phyloP scores from a whole-genome alignment of 2,888 invertebrate species.

The Baccha elongata region DNA sequence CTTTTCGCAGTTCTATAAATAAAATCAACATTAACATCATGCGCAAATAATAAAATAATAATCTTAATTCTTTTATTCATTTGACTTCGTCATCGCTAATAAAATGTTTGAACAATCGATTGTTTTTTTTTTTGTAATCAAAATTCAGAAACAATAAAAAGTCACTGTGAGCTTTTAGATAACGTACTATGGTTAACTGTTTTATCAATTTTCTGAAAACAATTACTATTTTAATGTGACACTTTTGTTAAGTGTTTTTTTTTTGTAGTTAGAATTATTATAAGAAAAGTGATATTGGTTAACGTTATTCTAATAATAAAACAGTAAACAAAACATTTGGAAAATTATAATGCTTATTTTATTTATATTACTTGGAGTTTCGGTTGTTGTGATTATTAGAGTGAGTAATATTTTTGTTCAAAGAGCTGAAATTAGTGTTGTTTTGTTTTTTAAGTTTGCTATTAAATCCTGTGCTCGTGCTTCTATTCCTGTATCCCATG shows the following conservation, averaged over 20 bases:
- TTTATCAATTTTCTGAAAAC: not conserved
- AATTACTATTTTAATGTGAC: not conserved
- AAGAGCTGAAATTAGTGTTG: not conserved
- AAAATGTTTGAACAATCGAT: too few relatives aligned
- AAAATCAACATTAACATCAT: too few relatives aligned
- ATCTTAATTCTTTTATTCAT: too few relatives aligned
- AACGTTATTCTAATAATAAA: not conserved
- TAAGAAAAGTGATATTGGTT: not conserved
- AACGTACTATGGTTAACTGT: not conserved
- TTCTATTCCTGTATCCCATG: not conserved
- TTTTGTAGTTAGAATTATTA: not conserved
- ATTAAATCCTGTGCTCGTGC: not conserved
- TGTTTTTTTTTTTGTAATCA: too few relatives aligned
- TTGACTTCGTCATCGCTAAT: too few relatives aligned
- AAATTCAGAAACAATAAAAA: too few relatives aligned
- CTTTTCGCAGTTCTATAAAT: too few relatives aligned
- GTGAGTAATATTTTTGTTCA: constrained; percentile 7
- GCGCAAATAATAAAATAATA: too few relatives aligned
- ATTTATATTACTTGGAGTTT: not conserved
- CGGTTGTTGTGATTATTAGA: not conserved
- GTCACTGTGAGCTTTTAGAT: not conserved
- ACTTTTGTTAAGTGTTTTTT: not conserved
- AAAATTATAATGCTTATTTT: not conserved
- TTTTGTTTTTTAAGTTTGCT: constrained; percentile 6
- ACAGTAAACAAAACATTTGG: not conserved